Evolutionary conservation across 2,797 vertebrate species (phyloP).

Genomic region (Peromyscus aztecus): DNA sequence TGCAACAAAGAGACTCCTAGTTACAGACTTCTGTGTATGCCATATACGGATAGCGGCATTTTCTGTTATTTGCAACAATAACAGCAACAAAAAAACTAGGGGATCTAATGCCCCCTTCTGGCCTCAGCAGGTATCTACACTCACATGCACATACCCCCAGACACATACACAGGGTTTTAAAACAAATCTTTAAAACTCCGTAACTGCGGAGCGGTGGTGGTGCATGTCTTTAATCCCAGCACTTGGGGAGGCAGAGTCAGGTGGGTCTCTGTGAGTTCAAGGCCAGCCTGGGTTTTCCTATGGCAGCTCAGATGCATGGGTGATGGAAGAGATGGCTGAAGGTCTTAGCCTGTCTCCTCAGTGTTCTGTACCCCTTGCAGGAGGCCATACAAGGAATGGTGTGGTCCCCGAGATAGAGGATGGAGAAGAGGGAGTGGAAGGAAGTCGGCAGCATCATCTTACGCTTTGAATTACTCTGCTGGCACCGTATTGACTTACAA

Average conservation of each 20-base stretch:
- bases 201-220: background rate
- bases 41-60: background rate
- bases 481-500: background rate
- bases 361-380: background rate
- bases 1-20: background rate
- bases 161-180: background rate
- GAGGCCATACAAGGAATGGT: background rate
- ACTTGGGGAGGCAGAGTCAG: background rate
- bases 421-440: background rate
- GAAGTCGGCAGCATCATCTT: background rate
- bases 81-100: background rate
- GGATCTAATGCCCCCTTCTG: background rate
- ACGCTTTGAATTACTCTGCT: background rate
- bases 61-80: conserved; percentile 44
- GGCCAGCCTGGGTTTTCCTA: background rate
- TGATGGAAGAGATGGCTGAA: background rate
- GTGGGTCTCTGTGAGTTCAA: background rate
- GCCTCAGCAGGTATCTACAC: background rate
- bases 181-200: background rate
- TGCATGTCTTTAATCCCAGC: background rate
- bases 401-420: background rate
- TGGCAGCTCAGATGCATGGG: background rate
- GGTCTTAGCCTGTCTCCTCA: background rate
- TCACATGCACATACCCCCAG: background rate
- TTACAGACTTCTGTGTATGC: background rate